A percentile compares a stretch with the other conserved stretches of the same genome.
Conservation (phyloP, 2,797 vertebrate species). For the Enteromius afrohamiltoni region DNA sequence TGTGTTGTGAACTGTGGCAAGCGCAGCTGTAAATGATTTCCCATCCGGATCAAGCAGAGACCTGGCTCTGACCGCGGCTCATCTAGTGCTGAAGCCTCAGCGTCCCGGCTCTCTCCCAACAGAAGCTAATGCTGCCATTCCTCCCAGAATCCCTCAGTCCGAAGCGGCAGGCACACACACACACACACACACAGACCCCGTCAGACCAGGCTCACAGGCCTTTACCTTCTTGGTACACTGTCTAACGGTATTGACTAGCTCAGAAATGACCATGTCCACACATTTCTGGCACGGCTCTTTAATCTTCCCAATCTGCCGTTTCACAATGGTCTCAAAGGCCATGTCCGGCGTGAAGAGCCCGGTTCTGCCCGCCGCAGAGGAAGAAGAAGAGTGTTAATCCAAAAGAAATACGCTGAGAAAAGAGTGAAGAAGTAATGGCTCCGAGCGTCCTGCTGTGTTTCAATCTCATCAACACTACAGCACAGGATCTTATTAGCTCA, state of each 20-base stretch:
- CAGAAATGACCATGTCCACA: slow-evolving; percentile 99
- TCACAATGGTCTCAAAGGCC: slow-evolving; percentile 99
- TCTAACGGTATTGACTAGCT: slow-evolving; percentile 99
- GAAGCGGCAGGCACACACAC: slow-evolving; percentile 54
- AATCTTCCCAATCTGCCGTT: slow-evolving; percentile 99
- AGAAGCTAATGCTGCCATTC: slow-evolving; percentile 65
- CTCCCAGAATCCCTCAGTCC: slow-evolving; percentile 63
- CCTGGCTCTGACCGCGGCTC: slow-evolving; percentile 21
- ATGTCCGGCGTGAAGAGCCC: slow-evolving; percentile 99
- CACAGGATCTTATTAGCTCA: background rate
- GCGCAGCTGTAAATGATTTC: background rate
- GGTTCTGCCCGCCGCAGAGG: slow-evolving; percentile 87
- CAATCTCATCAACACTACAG: too few species aligned
- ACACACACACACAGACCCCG: background rate
- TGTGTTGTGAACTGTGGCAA: background rate
- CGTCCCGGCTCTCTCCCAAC: slow-evolving; percentile 67
- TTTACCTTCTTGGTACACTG: slow-evolving; percentile 99
- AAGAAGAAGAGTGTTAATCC: slow-evolving; percentile 75
- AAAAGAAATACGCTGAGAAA: slow-evolving; percentile 49
- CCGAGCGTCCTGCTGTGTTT: background rate
- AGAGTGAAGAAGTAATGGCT: background rate
- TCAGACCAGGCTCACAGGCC: background rate
- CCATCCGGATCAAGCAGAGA: background rate
- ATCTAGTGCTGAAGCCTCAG: slow-evolving; percentile 67
- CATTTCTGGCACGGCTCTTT: slow-evolving; percentile 99